Percentiles rank a stretch among this genome's conserved stretches.
Evolutionary conservation across 2,113 vertebrate genomes (phyloP).

Genomic region (Capreolus pygargus): DNA sequence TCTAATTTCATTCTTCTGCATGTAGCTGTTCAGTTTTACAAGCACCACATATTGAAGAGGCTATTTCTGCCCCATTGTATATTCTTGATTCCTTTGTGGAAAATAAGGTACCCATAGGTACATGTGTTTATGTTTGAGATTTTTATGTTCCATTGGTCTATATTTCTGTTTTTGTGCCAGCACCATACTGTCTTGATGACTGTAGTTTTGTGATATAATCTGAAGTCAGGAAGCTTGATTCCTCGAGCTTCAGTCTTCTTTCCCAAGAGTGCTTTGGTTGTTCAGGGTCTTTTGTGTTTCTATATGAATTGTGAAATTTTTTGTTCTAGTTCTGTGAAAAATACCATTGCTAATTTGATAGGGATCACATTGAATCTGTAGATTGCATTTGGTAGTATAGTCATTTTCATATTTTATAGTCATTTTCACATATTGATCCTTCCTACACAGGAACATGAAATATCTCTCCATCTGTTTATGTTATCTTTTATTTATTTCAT

Average conservation of each 20-base stretch:
- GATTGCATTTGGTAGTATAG: background rate
- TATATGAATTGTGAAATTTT: background rate
- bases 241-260: background rate
- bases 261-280: background rate
- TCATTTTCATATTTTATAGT: background rate
- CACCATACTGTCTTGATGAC: background rate
- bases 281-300: background rate
- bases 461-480: background rate
- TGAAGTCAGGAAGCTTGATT: background rate
- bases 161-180: background rate
- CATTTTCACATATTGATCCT: background rate
- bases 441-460: background rate
- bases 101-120: background rate
- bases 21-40: background rate
- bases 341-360: background rate
- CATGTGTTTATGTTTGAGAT: background rate
- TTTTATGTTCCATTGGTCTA: background rate
- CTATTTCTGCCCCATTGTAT: background rate
- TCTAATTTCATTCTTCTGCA: background rate
- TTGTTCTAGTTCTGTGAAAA: background rate
- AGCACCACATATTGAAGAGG: background rate
- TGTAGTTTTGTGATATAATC: background rate
- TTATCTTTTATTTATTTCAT: background rate
- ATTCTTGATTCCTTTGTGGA: background rate
- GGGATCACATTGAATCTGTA: background rate